Percentiles rank a stretch among this genome's conserved stretches.
Conservation (phyloP, 2,113 vertebrate species). For the Indicator maculatus region DNA sequence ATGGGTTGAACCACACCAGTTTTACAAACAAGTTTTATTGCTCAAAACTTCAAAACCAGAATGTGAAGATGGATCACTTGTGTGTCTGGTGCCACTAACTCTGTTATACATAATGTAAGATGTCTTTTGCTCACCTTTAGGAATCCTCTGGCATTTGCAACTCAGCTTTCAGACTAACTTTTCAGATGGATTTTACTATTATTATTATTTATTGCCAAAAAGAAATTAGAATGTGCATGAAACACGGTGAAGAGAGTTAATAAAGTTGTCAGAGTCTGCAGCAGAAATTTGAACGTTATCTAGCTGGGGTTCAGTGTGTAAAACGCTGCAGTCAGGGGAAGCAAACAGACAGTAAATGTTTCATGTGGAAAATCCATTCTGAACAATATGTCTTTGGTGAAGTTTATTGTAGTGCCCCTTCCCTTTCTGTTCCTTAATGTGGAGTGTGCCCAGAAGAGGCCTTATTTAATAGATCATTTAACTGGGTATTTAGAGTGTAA, state of each 20-base stretch:
- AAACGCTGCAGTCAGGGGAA: not conserved
- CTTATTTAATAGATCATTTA: not conserved
- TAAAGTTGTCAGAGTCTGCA: not conserved
- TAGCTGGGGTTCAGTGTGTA: not conserved
- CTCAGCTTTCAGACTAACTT: not conserved
- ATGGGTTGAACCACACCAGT: not conserved
- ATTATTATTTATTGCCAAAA: not conserved
- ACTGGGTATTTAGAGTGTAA: not conserved
- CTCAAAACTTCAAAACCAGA: not conserved
- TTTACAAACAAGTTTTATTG: conserved; percentile 26
- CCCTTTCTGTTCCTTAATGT: not conserved
- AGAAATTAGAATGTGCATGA: not conserved
- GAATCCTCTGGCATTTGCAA: not conserved
- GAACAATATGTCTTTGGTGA: not conserved
- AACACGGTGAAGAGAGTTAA: not conserved
- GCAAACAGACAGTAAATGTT: not conserved
- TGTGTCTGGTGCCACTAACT: not conserved
- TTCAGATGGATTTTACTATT: not conserved
- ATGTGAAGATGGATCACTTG: not conserved
- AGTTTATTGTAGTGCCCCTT: not conserved
- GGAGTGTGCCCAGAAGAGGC: not conserved
- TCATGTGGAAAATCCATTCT: not conserved
- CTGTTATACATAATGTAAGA: not conserved
- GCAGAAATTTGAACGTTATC: not conserved
- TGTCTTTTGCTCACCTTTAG: not conserved